Conservation (phyloP, 2,888 invertebrate species). For the Polyploca ridens region DNA sequence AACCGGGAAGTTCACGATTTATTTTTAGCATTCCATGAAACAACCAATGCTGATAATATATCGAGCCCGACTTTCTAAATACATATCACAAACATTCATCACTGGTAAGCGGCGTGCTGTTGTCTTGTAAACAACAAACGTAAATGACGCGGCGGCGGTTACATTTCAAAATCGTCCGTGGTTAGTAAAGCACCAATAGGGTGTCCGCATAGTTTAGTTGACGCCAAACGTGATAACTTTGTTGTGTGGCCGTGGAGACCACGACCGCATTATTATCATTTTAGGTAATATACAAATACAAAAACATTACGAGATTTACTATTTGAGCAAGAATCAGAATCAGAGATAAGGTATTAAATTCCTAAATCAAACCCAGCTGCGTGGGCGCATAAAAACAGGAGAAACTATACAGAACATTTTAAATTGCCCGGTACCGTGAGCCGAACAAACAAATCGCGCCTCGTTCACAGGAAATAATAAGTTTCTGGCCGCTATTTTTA, state of each 20-base stretch:
- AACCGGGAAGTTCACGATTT: constrained; percentile 83
- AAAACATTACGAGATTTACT: constrained; percentile 20
- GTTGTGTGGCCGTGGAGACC: background rate
- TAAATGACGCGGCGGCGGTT: constrained; percentile 17
- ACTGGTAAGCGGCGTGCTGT: background rate
- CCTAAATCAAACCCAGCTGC: constrained; percentile 17
- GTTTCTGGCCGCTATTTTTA: constrained; percentile 48
- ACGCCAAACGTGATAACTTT: constrained; percentile 6
- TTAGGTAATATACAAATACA: constrained; percentile 13
- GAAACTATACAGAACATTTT: constrained; percentile 29
- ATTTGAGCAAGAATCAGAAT: constrained; percentile 21
- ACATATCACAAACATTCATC: constrained; percentile 18
- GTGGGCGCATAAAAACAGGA: constrained; percentile 31
- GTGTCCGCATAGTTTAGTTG: constrained; percentile 8
- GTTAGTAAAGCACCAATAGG: constrained; percentile 17
- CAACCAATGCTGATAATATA: constrained; percentile 52
- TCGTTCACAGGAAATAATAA: constrained; percentile 51
- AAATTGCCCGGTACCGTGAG: constrained; percentile 31
- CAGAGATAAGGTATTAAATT: constrained; percentile 1
- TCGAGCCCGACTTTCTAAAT: constrained; percentile 23
- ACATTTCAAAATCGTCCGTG: constrained; percentile 19
- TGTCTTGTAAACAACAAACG: constrained; percentile 18
- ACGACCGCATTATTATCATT: background rate
- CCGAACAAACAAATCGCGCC: constrained; percentile 38
- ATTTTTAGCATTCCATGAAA: constrained; percentile 79